Evolutionary conservation across 2,888 invertebrate genomes (phyloP), one percentile per base, ranked within the genome.

Genomic region (Koerneria pararmatus): DNA sequence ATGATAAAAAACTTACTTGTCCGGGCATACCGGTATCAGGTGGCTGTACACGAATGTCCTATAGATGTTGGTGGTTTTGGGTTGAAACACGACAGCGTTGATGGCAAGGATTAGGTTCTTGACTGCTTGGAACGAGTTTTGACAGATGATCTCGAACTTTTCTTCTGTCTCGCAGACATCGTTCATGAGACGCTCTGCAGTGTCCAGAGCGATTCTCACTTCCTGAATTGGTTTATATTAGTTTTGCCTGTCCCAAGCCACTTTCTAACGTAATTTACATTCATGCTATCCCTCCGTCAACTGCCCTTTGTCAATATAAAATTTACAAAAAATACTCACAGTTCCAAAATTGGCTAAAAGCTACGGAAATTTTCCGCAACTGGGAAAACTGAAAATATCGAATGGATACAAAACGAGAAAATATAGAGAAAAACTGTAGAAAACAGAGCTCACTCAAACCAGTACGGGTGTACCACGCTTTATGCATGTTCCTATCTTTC

Each of bases 1-100:
- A n/a, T n/a, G n/a, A n/a, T n/a, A n/a, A n/a, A 41, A 41, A 41
- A 41, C 41, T 41, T 41, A 41, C 41, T 41, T 41, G 41, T 41
- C 41, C 41, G 41, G 41, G 41, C 41, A 41, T 41, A 41, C 41
- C 41, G 41, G 41, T 11, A 41, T 41, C 41, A 41, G 19, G 19
- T 41, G 41, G 19, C 41, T 41, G 41, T 19, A 41, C 11, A 19
- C 41, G 41, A 41, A 41, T 41, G 41, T 41, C 41, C 41, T 19
- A 8, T 19, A n/a, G n/a, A n/a, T n/a, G n/a, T 41, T 41, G 41
- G 41, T 11, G 41, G 41, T 19, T 41, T 41, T 41, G 19, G 8
- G 8, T 41, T 8, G 41, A 41, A 41, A 41, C 41, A 41, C 41
- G 41, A 41, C 11, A 41, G 41, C 41, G 41, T 41, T 41, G 41